Evolutionary conservation across 2,113 vertebrate genomes (phyloP), one percentile per base, ranked within the genome.

Genomic region (Nanger granti): DNA sequence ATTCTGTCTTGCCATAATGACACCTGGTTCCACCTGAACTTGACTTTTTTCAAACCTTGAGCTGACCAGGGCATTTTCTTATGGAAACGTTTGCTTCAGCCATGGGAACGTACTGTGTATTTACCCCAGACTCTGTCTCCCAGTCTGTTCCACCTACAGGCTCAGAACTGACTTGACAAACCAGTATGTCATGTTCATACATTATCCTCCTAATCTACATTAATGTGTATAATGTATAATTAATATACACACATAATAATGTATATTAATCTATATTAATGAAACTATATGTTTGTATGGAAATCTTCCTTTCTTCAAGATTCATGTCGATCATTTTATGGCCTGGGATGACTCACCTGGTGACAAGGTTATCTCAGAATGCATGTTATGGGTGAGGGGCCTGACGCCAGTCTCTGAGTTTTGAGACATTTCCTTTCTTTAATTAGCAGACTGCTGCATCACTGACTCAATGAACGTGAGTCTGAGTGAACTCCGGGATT

Each of bases 241-340:
- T 52, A 13, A 14, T 14, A 3, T 13, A 52, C 13, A 52, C 49
- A 52, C 2, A 1, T 14, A 52, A 52, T 52, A 52, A 52, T 52
- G 49, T 14, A 52, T 52, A 52, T 52, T n/a, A n/a, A n/a, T 69
- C 64, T 69, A 20, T n/a, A 4, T 66, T n/a, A n/a, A 66, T 9
- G 64, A n/a, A 9, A 20, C 34, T 69, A 9, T n/a, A n/a, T n/a
- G 34, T 69, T n/a, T 66, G 34, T n/a, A 18, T 66, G 64, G 64
- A 20, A 66, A 66, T 20, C 64, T n/a, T 14, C 29, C 62, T 64
- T 34, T 64, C 62, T 64, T 69, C 64, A 69, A 20, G 64, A 69
- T n/a, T n/a, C 64, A 20, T 20, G 34, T n/a, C 34, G 2, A 10
- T 69, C 4, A 0, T 20, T 69, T n/a, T 10, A 69, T n/a, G 34